Base-by-base conservation (phyloP, 1,140 invertebrate genomes). In the Microplitis demolitor region DNA sequence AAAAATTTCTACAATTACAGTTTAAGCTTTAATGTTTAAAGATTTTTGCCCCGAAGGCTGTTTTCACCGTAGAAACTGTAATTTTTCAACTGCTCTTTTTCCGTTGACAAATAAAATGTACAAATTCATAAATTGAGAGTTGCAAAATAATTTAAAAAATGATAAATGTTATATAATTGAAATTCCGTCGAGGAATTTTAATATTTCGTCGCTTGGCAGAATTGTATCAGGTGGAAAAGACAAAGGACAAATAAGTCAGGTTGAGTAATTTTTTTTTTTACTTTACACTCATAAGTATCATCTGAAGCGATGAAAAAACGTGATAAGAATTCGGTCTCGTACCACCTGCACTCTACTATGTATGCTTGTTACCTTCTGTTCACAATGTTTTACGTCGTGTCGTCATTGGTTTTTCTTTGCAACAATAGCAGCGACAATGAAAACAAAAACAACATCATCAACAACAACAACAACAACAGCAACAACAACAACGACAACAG, bases 241-340 rank as follows among this genome's bases (percentile, higher is more conserved):
- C 14, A 4, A 37, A 14, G 24, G 39, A 35, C 14, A 51, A 14
- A 66, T 8, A 66, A 9, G 62, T 64, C 62, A 33, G 37, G 16
- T 51, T 37, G n/a, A 66, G 16, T 34, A 61, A 33, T 61, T 61
- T 61, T 61, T 34, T 61, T 61, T 3, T 61, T 24, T 61, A 11
- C 3, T 61, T 61, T 33, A 14, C 11, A 39, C 24, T 50, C 45
- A 16, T 66, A 16, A 50, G 31, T 16, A 50, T 16, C 39, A n/a
- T 67, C 66, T 54, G 33, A 53, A 67, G 39, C 50, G 51, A 67
- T 67, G 50, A 67, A 67, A 67, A 67, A 67, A 67, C 66, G 66
- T 67, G 50, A 50, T 16, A 50, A 31, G 66, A 67, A 67, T 67
- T 67, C n/a, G 66, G 31, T 31, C 66, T 35, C 9, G 33, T 16